Percentiles rank a stretch among this genome's conserved stretches.
Conservation (phyloP, 2,113 vertebrate species). For the Coturnix japonica region DNA sequence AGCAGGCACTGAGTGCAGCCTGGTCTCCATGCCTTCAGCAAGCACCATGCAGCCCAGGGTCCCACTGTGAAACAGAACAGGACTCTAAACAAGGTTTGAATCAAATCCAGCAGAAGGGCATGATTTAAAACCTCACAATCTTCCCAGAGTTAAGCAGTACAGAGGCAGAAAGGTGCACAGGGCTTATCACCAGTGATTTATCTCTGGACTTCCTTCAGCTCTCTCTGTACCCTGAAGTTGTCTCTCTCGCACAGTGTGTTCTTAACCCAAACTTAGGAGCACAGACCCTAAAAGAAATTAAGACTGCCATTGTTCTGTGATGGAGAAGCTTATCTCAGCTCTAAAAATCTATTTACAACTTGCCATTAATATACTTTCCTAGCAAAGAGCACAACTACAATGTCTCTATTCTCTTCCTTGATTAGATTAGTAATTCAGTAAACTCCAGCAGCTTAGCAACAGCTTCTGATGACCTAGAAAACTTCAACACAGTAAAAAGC, state of each 20-base stretch:
- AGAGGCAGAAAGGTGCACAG: rapidly evolving
- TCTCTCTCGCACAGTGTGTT: background rate
- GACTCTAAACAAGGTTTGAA: no score
- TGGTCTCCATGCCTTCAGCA: background rate
- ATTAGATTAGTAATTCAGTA: background rate
- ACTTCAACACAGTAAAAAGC: background rate
- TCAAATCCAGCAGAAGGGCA: background rate
- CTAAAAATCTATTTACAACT: background rate
- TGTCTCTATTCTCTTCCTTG: conserved; percentile 22
- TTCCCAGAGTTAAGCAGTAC: background rate
- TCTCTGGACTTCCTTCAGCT: background rate
- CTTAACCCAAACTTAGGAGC: background rate
- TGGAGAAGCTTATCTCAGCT: background rate
- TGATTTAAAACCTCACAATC: background rate
- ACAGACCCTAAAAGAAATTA: background rate
- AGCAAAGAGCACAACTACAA: background rate
- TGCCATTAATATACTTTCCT: background rate
- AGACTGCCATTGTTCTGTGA: background rate
- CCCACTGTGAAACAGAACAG: rapidly evolving
- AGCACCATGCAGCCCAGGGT: rapidly evolving
- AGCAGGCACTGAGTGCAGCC: background rate
- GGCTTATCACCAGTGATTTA: background rate
- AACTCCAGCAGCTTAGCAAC: conserved; percentile 57
- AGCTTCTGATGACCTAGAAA: conserved; percentile 52
- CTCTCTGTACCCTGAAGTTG: background rate